A percentile compares a stretch with the other conserved stretches of the same genome.
Evolutionary conservation across 2,888 invertebrate genomes (phyloP).

Genomic region (Schizotus pectinicornis): DNA sequence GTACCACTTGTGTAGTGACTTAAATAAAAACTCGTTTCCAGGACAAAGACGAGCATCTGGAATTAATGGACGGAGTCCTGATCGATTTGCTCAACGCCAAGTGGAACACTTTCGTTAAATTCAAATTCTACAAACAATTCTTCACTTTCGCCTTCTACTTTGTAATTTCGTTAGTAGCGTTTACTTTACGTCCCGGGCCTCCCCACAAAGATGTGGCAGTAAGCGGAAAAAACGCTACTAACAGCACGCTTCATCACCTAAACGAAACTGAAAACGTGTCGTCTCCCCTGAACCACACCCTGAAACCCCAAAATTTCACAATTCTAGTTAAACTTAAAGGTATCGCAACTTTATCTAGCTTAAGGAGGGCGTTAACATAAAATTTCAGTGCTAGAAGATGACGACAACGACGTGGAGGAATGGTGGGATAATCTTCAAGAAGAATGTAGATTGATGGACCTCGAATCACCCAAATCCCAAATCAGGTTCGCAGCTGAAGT

Average conservation of each 20-base stretch:
- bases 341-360: background rate
- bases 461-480: conserved; percentile 65
- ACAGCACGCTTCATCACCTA: conserved; percentile 18
- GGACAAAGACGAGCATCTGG: conserved; percentile 95
- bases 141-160: conserved; percentile 91
- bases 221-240: conserved; percentile 39
- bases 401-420: conserved; percentile 65
- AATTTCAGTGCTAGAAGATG: conserved; percentile 36
- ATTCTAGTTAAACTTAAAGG: conserved; percentile 17
- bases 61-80: conserved; percentile 91
- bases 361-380: background rate
- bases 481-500: conserved; percentile 80
- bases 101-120: conserved; percentile 97
- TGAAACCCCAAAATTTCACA: conserved; percentile 32
- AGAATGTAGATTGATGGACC: conserved; percentile 74
- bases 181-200: conserved; percentile 88
- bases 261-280: background rate
- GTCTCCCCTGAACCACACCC: conserved; percentile 14
- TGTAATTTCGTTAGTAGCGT: conserved; percentile 84
- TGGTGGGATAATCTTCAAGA: conserved; percentile 77
- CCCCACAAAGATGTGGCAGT: conserved; percentile 49
- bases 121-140: conserved; percentile 92
- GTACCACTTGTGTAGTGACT: conserved; percentile 41
- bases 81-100: conserved; percentile 94
- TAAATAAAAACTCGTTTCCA: conserved; percentile 51